Percentiles rank a stretch among this genome's conserved stretches.
These are phyloP conservation scores for Cirrhinus mrigala DNA, from an alignment of 2,797 vertebrate species.

Conservation along the genomic window DNA sequence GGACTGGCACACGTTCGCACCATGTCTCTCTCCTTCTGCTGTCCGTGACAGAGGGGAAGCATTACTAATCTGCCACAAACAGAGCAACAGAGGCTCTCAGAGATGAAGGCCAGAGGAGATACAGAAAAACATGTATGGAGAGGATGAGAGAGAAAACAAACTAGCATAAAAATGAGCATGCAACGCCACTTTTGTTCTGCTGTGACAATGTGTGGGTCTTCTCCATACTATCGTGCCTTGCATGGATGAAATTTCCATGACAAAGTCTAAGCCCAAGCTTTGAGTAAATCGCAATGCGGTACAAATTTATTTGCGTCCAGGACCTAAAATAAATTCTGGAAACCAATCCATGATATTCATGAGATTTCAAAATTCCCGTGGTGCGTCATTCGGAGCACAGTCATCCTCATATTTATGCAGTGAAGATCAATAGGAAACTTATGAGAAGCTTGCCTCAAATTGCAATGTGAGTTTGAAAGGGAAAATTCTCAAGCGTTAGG, in stretches of 20 bases:
- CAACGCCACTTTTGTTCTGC: constrained; percentile 34
- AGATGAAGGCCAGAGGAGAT: constrained; percentile 24
- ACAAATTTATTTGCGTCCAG: constrained; percentile 8
- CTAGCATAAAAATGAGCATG: constrained; percentile 16
- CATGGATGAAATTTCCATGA: constrained; percentile 18
- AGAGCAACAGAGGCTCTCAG: constrained; percentile 17
- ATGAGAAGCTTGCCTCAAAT: constrained; percentile 26
- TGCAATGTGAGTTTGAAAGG: constrained; percentile 34
- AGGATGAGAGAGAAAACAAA: constrained; percentile 8
- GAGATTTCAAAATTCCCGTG: background rate
- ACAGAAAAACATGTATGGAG: constrained; percentile 55
- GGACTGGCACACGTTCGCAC: constrained; percentile 56
- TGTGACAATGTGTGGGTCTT: constrained; percentile 28
- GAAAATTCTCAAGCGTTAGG: background rate
- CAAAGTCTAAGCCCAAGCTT: constrained; percentile 32
- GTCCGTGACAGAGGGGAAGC: constrained; percentile 62
- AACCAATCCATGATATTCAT: constrained; percentile 34
- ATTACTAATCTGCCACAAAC: constrained; percentile 63
- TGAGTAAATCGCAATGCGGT: background rate
- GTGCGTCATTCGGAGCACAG: constrained; percentile 28
- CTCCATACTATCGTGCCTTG: background rate
- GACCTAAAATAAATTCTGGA: constrained; percentile 19
- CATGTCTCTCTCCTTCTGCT: constrained; percentile 65
- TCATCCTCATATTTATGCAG: constrained; percentile 4
- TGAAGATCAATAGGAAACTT: constrained; percentile 33